Base-by-base conservation (phyloP, 2,888 invertebrate genomes). In the Dryobota labecula region DNA sequence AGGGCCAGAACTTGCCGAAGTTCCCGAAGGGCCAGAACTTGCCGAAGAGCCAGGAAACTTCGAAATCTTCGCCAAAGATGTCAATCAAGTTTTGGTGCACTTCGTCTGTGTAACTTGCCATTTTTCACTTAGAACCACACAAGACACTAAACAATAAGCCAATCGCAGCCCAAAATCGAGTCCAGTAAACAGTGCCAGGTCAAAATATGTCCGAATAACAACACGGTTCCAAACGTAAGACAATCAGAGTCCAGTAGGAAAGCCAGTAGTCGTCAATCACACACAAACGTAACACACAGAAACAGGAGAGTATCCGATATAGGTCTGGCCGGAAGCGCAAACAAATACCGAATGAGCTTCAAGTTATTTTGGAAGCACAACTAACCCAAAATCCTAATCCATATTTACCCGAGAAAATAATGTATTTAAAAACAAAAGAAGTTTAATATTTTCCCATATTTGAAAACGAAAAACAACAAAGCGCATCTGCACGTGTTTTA, bases 111-210 rank as follows among this genome's bases (percentile, higher is more conserved):
- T 47, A 24, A 24, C 3, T 49, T 13, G 49, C n/a, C 49, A 49
- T 49, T n/a, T 11, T 49, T 49, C 24, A 49, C 11, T 47, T 47
- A 20, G n/a, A 11, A 24, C 0, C 11, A n/a, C 58, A 43, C 30
- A 60, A 45, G 6, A 30, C 60, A 38, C 24, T 27, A 58, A 51
- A 47, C n/a, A 51, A 1, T n/a, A 51, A 24, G 15, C 60, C 27
- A 43, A 61, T 58, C 57, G 41, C 24, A 58, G 24, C 7, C 18
- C 24, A 24, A 58, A 41, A 27, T 45, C 60, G 20, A 45, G 60
- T 61, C 45, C 60, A 58, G 60, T 61, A 45, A 45, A 45, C 41
- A 61, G 15, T 61, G 60, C n/a, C 13, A 61, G 60, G 60, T 61
- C 61, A 18, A 0, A 61, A 45, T 45, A 9, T 61, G 33, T 47